Conservation (phyloP, 2,797 vertebrate species). For the Perdix hodgsoniae region DNA sequence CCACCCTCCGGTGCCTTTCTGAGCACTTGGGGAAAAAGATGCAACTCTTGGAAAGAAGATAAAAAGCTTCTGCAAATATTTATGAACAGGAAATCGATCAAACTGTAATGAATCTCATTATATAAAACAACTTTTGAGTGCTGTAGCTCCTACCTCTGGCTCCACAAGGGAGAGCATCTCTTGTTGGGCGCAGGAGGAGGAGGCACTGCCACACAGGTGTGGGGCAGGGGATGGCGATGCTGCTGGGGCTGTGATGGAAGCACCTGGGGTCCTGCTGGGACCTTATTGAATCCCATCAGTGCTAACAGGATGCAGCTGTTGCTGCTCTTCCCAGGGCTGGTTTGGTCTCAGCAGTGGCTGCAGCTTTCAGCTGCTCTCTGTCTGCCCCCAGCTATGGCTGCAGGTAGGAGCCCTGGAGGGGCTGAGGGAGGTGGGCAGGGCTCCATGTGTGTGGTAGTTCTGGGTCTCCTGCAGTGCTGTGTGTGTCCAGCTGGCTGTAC, state of each 20-base stretch:
- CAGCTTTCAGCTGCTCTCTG: background rate
- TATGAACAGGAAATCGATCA: background rate
- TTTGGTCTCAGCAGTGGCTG: too few relatives aligned
- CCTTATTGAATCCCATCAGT: rapidly evolving
- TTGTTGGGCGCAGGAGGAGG: rapidly evolving
- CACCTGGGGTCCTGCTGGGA: rapidly evolving
- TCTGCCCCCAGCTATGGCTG: rapidly evolving
- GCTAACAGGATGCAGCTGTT: rapidly evolving
- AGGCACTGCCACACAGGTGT: rapidly evolving
- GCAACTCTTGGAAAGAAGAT: background rate
- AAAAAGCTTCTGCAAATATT: slow-evolving; percentile 24
- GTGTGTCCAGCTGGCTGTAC: too few relatives aligned
- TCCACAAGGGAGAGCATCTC: background rate
- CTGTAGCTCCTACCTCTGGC: background rate
- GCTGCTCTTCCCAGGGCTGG: background rate
- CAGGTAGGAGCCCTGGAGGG: background rate
- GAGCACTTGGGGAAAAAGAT: background rate
- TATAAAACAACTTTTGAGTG: background rate
- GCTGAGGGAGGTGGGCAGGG: too few relatives aligned
- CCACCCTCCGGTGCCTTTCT: background rate
- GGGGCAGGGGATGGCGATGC: rapidly evolving
- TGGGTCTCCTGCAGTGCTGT: too few relatives aligned
- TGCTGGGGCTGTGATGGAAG: rapidly evolving
- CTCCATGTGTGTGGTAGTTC: too few relatives aligned
- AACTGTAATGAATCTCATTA: background rate